Conservation (phyloP, 1,140 invertebrate genomes). For the Arion vulgaris region DNA sequence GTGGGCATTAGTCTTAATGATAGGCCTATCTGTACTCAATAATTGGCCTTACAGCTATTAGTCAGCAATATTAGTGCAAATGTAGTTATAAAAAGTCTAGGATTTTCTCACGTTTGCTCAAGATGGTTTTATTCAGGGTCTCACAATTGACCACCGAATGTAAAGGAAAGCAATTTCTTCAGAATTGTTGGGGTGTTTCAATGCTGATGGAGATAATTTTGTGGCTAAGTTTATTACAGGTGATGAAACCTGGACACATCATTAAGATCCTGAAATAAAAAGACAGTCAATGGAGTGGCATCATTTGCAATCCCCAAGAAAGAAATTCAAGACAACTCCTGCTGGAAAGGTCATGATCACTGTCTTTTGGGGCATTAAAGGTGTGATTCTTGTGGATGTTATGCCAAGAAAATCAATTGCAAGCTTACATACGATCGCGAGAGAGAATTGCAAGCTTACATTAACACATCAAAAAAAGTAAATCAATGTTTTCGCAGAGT, state of each 20-base stretch:
- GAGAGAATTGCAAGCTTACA: too few species aligned
- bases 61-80: not conserved
- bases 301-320: too few species aligned
- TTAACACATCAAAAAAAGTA: too few species aligned
- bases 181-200: too few species aligned
- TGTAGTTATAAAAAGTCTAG: not conserved
- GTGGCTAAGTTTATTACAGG: not conserved
- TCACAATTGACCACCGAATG: not conserved
- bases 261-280: not conserved
- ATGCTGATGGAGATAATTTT: not conserved
- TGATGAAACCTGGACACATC: not conserved
- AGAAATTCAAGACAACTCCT: not conserved
- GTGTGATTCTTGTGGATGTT: too few species aligned
- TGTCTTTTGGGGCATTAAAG: too few species aligned
- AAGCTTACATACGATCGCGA: too few species aligned
- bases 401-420: too few species aligned
- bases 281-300: not conserved
- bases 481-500: too few species aligned
- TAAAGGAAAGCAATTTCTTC: constrained; percentile 3
- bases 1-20: not conserved
- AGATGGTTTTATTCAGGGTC: not conserved
- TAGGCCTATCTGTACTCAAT: not conserved
- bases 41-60: not conserved
- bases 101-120: not conserved
- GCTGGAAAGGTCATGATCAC: too few species aligned